Evolutionary conservation across 2,797 vertebrate species (phyloP).

Genomic region (Chrysocyon brachyurus): DNA sequence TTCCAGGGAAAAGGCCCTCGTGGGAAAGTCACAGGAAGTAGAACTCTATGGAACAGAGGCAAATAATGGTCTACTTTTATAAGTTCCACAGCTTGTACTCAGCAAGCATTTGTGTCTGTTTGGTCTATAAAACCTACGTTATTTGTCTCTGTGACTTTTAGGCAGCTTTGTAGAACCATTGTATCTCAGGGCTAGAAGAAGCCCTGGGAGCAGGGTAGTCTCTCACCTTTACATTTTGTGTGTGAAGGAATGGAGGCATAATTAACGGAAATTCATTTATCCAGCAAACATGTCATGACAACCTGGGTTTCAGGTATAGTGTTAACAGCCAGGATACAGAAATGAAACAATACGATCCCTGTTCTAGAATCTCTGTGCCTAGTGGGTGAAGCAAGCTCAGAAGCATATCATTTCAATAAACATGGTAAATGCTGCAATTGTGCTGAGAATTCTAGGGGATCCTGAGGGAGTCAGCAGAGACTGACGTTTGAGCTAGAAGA

Average conservation of each 20-base stretch:
- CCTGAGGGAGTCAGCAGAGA: slow-evolving; percentile 22
- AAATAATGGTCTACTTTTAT: background rate
- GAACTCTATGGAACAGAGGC: background rate
- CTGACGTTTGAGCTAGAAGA: background rate
- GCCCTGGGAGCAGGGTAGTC: background rate
- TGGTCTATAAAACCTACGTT: background rate
- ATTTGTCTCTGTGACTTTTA: background rate
- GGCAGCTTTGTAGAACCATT: background rate
- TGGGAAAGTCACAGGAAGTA: background rate
- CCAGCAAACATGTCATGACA: slow-evolving; percentile 45
- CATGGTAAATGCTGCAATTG: slow-evolving; percentile 22
- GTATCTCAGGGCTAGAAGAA: background rate
- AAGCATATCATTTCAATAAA: slow-evolving; percentile 51
- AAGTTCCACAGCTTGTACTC: background rate
- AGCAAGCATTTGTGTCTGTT: background rate
- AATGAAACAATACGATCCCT: background rate
- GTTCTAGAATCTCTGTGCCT: slow-evolving; percentile 47
- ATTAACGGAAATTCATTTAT: slow-evolving; percentile 62
- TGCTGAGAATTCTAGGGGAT: slow-evolving; percentile 24
- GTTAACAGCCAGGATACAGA: slow-evolving; percentile 6
- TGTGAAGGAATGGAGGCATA: background rate
- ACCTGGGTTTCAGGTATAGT: background rate
- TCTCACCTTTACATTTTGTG: background rate
- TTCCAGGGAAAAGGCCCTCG: background rate
- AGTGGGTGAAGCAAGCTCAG: background rate